Base-by-base conservation (phyloP, 2,797 vertebrate genomes). In the Oreortyx pictus region DNA sequence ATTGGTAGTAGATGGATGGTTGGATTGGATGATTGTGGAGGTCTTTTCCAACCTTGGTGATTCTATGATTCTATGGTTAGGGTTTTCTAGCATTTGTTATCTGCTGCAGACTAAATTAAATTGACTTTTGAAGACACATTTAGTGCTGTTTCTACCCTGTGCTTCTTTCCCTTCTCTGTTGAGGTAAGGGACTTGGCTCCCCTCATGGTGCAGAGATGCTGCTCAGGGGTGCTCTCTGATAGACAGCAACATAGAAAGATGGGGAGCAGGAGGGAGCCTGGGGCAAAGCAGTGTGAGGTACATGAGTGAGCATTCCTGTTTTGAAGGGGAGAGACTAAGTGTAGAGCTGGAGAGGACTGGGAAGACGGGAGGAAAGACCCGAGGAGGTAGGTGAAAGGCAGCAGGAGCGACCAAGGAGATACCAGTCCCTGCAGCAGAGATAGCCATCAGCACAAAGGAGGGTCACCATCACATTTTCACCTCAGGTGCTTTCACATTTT, bases 151-250 rank as follows among this genome's bases (percentile, higher is more conserved):
- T 61, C 49, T 84, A n/a, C 35, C 39, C 9, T 17, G 6, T 64
- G 8, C 57, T 46, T 29, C 43, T 20, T 47, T 24, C n/a, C 33
- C 20, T 10, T 22, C 17, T n/a, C n/a, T n/a, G 19, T n/a, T 31
- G n/a, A 56, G 29, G 27, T 3, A 29, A 9, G 16, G 18, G 57
- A 12, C n/a, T 80, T 46, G 39, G n/a, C 52, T 52, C 2, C 44
- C 41, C 64, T 33, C 0, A 0, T 14, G 33, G 17, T 16, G 0
- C 1, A 72, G 29, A 16, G 50, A n/a, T 62, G 82, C 66, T 75
- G 76, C 43, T 5, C 5, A 35, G 52, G 29, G 23, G 6, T 61
- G 59, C 35, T 39, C 35, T 60, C 75, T 72, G 80, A 37, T 56
- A 66, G 43, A 18, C 10, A 7, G 29, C 33, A 41, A 29, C 12